Base-by-base conservation (phyloP, 2,888 invertebrate species). In the Luperina nickerlii region DNA sequence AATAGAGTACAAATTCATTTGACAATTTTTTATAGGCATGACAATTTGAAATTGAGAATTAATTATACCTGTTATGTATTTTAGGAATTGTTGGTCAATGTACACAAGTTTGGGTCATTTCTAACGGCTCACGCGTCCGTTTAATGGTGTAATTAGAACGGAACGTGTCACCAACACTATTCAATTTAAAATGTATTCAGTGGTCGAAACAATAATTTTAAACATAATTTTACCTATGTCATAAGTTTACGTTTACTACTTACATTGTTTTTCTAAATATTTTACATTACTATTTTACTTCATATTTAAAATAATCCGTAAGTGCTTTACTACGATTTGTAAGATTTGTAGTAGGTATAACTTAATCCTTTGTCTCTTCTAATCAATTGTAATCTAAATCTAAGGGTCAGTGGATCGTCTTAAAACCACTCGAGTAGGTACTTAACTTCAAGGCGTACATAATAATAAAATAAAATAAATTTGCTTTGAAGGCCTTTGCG, bases 401-500 rank as follows among this genome's bases (percentile, higher is more conserved):
- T 71, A 51, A 79, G 45, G 38, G 38, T 38, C 38, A 6, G 38
- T 38, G 38, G 38, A 6, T 38, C 38, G 38, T 38, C 38, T 38
- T 38, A 38, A 38, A 71, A 69, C 62, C 13, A 65, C 38, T 82
- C 11, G 51, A 73, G 51, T n/a, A n/a, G n/a, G n/a, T 70, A 42
- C 63, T 73, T 32, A 78, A 66, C 63, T 74, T 72, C 70, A 82
- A 80, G 75, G 70, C 38, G 68, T 74, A 74, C 66, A 42, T 60
- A 74, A 83, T 74, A 86, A 85, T 86, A 87, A 45, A 88, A 89
- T 79, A 84, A 91, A 94, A 94, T 92, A 85, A 90, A 73, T 32
- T 32, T 32, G 82, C 90, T 91, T 92, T 92, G 79, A 91, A 87
- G 91, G 87, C 87, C 86, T 90, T 89, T 87, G 86, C 87, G 82